Evolutionary conservation across 2,113 vertebrate species (phyloP).

Genomic region (Phalacrocorax brasilianus): DNA sequence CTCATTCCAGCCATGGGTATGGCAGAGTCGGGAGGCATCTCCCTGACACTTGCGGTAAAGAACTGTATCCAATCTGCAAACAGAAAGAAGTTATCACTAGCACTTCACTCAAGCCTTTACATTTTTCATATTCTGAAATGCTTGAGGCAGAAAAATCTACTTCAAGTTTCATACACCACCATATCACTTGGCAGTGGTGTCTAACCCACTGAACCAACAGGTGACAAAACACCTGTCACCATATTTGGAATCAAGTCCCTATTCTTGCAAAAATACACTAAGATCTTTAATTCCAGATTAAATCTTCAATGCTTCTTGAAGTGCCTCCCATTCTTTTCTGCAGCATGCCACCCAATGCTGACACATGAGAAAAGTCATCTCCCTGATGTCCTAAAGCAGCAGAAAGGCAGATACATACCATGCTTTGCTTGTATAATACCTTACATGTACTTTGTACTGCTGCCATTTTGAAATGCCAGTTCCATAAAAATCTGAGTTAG

Average conservation of each 20-base stretch:
- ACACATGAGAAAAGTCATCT: neutral
- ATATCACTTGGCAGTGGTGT: neutral
- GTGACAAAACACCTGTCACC: neutral
- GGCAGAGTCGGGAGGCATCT: conserved; percentile 92
- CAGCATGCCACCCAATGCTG: neutral
- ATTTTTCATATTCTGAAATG: neutral
- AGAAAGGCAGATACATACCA: neutral
- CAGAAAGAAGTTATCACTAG: neutral
- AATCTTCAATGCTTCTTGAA: neutral
- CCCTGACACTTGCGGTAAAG: conserved; percentile 95
- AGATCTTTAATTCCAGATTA: neutral
- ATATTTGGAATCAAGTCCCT: neutral
- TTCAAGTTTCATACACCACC: neutral
- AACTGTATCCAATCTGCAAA: conserved; percentile 86
- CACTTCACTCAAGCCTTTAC: neutral
- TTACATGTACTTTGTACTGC: neutral
- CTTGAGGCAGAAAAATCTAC: neutral
- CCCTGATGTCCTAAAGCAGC: neutral
- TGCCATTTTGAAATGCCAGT: neutral
- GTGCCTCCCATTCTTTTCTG: neutral
- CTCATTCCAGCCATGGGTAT: conserved; percentile 95
- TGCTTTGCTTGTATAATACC: neutral
- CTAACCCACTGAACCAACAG: neutral
- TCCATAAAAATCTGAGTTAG: neutral
- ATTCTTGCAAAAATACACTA: neutral